A percentile compares a stretch with the other conserved stretches of the same genome.
These are phyloP conservation scores for Tachystola acroxantha DNA, from an alignment of 2,888 invertebrate genomes.

Conservation along the genomic window DNA sequence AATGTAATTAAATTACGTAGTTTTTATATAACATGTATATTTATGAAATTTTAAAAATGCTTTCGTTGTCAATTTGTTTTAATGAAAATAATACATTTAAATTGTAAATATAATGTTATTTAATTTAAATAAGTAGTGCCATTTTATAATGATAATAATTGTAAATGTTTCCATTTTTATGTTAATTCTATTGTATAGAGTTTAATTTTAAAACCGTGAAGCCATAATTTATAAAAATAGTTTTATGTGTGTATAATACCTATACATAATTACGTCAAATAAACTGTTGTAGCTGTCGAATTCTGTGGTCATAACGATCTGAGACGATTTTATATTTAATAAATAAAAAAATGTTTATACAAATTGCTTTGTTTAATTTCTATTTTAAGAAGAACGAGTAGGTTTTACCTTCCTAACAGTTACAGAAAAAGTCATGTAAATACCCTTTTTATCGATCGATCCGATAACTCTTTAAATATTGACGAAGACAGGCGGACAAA, in stretches of 20 bases:
- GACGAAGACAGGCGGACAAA: too few species aligned
- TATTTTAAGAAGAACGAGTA: background rate
- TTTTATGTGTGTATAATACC: constrained; percentile 15
- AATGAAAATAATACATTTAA: constrained; percentile 17
- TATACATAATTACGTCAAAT: constrained; percentile 34
- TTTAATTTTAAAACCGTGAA: constrained; percentile 48
- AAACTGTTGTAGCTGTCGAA: constrained; percentile 54
- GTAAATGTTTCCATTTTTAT: constrained; percentile 56
- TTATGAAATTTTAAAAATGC: constrained; percentile 32
- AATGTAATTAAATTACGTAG: constrained; percentile 28
- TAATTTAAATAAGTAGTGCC: constrained; percentile 21
- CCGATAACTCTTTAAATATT: too few species aligned
- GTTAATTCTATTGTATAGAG: constrained; percentile 71
- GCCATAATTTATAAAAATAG: constrained; percentile 18
- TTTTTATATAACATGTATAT: constrained; percentile 29
- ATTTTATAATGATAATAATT: constrained; percentile 31
- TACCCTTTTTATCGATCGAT: too few species aligned
- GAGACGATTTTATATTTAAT: constrained; percentile 69
- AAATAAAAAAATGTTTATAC: constrained; percentile 62
- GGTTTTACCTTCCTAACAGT: too few species aligned
- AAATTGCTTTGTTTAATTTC: constrained; percentile 1
- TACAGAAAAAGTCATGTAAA: too few species aligned
- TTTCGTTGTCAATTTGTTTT: constrained; percentile 52
- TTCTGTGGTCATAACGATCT: constrained; percentile 55
- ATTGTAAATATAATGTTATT: constrained; percentile 7